Conservation (phyloP, 2,888 invertebrate species). For the Pristionchus entomophagus region DNA sequence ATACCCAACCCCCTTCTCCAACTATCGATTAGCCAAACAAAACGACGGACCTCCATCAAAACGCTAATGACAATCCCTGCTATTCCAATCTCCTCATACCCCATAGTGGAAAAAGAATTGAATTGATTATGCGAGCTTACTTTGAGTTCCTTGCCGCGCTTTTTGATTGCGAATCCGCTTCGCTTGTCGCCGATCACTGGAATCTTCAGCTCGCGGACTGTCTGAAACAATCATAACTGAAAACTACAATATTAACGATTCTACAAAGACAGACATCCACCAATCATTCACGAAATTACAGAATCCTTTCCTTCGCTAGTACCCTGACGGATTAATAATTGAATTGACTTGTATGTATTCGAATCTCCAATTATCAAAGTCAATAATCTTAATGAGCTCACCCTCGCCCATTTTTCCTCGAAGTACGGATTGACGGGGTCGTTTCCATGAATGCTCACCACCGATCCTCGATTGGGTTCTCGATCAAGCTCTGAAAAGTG, state of each 20-base stretch:
- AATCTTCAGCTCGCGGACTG: neutral
- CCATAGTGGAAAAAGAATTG: no score
- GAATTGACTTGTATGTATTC: neutral
- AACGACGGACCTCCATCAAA: no score
- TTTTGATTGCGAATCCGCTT: neutral
- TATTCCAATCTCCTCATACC: no score
- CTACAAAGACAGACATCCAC: no score
- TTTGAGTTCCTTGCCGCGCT: neutral
- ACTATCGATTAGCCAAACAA: no score
- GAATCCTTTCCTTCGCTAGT: neutral
- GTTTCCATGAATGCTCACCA: constrained; percentile 1
- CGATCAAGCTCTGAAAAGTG: neutral
- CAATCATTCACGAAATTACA: no score
- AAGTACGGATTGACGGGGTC: constrained; percentile 3
- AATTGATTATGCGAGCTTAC: neutral
- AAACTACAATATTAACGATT: no score
- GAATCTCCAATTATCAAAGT: neutral
- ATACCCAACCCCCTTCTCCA: no score
- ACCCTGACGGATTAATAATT: neutral
- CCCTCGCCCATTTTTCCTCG: neutral
- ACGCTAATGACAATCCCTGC: no score
- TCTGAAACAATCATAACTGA: neutral
- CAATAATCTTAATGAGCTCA: neutral
- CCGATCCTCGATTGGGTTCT: neutral
- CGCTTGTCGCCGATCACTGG: neutral